These are phyloP conservation scores for Platysteira castanea DNA, from an alignment of 2,113 vertebrate genomes.

Conservation along the genomic window DNA sequence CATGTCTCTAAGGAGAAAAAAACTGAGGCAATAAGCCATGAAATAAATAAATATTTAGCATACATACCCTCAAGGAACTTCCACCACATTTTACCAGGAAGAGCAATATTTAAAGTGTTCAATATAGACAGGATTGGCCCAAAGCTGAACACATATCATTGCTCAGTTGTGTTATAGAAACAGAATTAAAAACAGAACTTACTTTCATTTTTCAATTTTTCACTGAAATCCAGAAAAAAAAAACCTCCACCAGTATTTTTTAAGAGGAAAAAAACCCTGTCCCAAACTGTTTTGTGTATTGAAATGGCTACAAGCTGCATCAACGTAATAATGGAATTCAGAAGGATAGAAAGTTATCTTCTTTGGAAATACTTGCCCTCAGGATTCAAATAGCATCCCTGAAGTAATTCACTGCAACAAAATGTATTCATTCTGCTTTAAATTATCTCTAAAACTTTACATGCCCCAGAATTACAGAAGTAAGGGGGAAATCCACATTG, in stretches of 20 bases:
- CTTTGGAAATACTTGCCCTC: background rate
- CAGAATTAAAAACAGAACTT: background rate
- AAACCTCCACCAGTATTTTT: background rate
- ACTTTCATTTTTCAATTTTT: background rate
- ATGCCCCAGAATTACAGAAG: background rate
- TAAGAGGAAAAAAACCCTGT: background rate
- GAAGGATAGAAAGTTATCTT: background rate
- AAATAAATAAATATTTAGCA: conserved; percentile 58
- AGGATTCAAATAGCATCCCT: background rate
- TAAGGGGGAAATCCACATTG: background rate
- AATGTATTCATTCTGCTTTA: background rate
- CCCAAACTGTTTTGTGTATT: background rate
- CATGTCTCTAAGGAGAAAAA: background rate
- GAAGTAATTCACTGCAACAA: background rate
- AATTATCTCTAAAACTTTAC: background rate
- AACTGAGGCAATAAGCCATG: background rate
- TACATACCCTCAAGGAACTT: conserved; percentile 5
- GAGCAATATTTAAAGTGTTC: background rate
- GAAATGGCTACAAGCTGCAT: background rate
- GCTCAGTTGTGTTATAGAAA: background rate
- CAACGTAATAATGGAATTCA: background rate
- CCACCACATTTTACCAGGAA: conserved; percentile 33
- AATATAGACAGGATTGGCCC: background rate
- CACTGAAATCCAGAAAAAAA: background rate
- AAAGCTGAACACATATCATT: background rate